Base-by-base conservation (phyloP, 2,888 invertebrate genomes). In the Hemithea aestivaria region DNA sequence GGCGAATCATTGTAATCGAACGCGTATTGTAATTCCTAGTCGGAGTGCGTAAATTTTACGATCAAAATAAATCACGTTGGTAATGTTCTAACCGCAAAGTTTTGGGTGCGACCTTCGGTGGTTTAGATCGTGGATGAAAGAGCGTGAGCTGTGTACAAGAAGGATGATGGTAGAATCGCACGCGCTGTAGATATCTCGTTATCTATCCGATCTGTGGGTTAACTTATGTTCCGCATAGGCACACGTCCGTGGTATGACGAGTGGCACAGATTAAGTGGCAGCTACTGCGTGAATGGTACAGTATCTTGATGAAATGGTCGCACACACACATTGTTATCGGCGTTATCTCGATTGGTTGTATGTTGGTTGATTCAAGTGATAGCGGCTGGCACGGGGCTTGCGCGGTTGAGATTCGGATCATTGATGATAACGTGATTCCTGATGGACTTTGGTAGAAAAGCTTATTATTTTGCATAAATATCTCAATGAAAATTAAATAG, bases 71-170 rank as follows among this genome's bases (percentile, higher is more conserved):
- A 31, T 29, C 25, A 31, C 10, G 22, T 33, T 31, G 32, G 25
- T 33, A 21, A 33, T 33, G 36, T 35, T 54, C 27, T 36, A 45
- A 35, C 45, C 35, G 49, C 49, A 50, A 53, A 55, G 46, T 48
- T 49, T n/a, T 26, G 9, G 7, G 46, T 41, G 10, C 38, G 54
- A 40, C 57, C 62, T 58, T 57, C 45, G 29, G 8, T 35, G 10
- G 36, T 26, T 29, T 34, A 48, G 31, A 35, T 35, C 21, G 22
- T 20, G 25, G n/a, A 27, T 27, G 40, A 35, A 27, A 27, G 20
- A 27, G 35, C 35, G 35, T 40, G 40, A 9, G 31, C 9, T 16
- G 40, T 9, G 26, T 40, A 16, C n/a, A n/a, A 16, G 7, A 20
- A 25, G 6, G 6, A 16, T 1, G 7, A 4, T 6, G 1, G 7